Evolutionary conservation across 1,140 invertebrate genomes (phyloP).

Genomic region (Drosophila micromelanica): DNA sequence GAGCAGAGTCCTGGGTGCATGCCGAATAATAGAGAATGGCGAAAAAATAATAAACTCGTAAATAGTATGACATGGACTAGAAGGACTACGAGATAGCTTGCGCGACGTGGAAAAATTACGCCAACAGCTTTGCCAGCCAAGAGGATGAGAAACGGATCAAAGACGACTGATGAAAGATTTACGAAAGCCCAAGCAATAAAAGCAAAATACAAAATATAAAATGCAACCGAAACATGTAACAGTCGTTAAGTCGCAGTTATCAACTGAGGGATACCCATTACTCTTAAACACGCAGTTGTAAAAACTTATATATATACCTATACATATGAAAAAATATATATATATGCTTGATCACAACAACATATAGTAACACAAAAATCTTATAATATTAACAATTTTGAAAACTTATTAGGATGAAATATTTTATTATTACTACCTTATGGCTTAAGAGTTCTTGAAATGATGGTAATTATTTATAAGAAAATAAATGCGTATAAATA

Average conservation of each 20-base stretch:
- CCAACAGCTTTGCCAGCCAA: conserved; percentile 32
- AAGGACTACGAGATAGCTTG: conserved; percentile 12
- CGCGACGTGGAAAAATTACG: conserved; percentile 53
- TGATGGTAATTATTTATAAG: too few relatives aligned
- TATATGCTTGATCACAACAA: too few relatives aligned
- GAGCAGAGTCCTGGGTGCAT: background rate
- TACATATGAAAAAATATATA: too few relatives aligned
- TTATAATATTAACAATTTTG: too few relatives aligned
- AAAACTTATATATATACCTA: too few relatives aligned
- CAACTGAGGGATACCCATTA: background rate
- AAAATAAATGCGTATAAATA: too few relatives aligned
- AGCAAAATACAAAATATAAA: conserved; percentile 23
- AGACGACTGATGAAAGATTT: conserved; percentile 63
- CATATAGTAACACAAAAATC: too few relatives aligned
- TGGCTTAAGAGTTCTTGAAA: too few relatives aligned
- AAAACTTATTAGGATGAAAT: too few relatives aligned
- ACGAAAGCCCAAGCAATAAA: conserved; percentile 40
- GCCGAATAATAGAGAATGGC: conserved; percentile 67
- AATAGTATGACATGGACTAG: conserved; percentile 66
- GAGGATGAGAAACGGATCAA: conserved; percentile 18
- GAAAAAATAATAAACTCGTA: conserved; percentile 76
- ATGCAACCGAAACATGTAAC: conserved; percentile 4
- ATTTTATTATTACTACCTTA: too few relatives aligned
- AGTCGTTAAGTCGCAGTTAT: background rate
- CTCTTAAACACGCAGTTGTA: background rate